Percentiles rank a stretch among this genome's conserved stretches.
phyloP scores from a whole-genome alignment of 2,113 vertebrate genomes.

The Ochotona curzoniae region DNA sequence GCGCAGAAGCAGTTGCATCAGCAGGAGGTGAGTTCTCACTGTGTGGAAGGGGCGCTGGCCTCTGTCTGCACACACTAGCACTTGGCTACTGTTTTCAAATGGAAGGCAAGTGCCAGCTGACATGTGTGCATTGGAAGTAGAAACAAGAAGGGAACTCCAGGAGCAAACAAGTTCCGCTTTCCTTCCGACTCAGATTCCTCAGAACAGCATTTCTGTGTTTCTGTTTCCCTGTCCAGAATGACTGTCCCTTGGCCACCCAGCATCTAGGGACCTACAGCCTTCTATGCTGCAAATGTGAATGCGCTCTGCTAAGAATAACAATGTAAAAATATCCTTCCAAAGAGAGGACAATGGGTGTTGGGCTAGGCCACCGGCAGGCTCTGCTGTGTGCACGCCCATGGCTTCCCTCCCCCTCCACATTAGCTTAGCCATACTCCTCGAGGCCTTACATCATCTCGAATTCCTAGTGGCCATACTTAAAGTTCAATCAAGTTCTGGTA shows the following conservation, averaged over 20 bases:
- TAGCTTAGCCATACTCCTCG: background rate
- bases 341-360: background rate
- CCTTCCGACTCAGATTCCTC: background rate
- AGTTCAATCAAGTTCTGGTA: background rate
- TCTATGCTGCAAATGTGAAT: background rate
- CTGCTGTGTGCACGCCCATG: too few relatives aligned
- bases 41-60: background rate
- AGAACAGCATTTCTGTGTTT: background rate
- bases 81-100: background rate
- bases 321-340: background rate
- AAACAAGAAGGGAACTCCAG: background rate
- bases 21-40: background rate
- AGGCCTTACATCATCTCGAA: constrained; percentile 15
- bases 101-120: fast-evolving
- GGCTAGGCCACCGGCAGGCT: background rate
- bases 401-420: background rate
- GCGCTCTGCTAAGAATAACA: background rate
- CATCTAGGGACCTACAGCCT: background rate
- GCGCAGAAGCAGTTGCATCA: background rate
- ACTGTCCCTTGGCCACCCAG: background rate
- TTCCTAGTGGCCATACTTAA: background rate
- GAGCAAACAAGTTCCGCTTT: background rate
- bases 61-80: background rate
- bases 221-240: background rate
- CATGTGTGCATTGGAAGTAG: background rate